Conservation (phyloP, 1,140 invertebrate genomes). For the Microplitis mediator region DNA sequence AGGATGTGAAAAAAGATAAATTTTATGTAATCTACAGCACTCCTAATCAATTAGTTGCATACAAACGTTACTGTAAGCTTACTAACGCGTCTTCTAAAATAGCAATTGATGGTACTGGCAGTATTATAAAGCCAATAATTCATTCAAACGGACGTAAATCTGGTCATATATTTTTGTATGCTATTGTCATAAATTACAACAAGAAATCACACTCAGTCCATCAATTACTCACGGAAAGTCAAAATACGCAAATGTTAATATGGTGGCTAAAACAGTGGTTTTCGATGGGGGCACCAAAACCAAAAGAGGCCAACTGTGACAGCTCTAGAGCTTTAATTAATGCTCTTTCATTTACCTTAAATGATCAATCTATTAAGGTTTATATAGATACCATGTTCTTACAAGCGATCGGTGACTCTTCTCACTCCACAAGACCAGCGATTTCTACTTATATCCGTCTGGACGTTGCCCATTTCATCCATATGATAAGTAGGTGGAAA, state of each 20-base stretch:
- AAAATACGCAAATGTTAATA: slow-evolving; percentile 4
- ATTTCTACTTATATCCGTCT: not conserved
- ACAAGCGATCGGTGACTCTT: not conserved
- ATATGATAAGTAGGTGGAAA: not conserved
- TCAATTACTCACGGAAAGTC: slow-evolving; percentile 19
- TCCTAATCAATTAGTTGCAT: not conserved
- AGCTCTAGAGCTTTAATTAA: slow-evolving; percentile 12
- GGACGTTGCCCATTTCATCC: not conserved
- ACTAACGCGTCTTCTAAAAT: not conserved
- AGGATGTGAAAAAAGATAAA: not conserved
- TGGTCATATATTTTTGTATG: slow-evolving; percentile 27
- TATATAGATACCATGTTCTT: not conserved
- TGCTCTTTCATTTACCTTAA: not conserved
- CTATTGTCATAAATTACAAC: slow-evolving; percentile 15
- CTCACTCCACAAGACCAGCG: not conserved
- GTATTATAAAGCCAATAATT: not conserved
- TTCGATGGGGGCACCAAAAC: not conserved
- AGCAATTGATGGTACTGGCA: slow-evolving; percentile 23
- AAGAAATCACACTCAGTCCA: not conserved
- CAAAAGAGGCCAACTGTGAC: slow-evolving; percentile 20
- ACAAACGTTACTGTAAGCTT: not conserved
- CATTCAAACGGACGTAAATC: not conserved
- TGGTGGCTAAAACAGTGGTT: slow-evolving; percentile 18
- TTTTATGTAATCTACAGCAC: slow-evolving; percentile 10
- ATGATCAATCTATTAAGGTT: not conserved